Percentiles rank a stretch among this genome's conserved stretches.
These are phyloP conservation scores for Gallinago undulata DNA, from an alignment of 2,113 vertebrate genomes.

Conservation along the genomic window DNA sequence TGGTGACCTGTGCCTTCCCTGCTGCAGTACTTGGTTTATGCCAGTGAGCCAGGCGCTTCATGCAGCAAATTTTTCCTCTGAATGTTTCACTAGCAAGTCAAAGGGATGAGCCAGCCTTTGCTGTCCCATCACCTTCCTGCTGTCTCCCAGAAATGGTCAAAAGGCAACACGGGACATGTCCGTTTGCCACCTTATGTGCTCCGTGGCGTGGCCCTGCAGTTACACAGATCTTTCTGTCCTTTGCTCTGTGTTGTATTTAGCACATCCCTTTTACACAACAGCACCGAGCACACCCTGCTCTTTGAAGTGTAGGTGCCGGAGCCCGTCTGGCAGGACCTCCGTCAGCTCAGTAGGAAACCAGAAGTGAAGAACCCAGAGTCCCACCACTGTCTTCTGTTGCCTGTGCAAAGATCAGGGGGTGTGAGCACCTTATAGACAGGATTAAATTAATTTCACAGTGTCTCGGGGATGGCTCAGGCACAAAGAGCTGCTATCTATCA, in stretches of 20 bases:
- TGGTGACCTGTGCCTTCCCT: neutral
- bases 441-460: neutral
- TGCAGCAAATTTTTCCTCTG: neutral
- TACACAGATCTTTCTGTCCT: neutral
- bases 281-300: fast-evolving
- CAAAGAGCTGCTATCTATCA: neutral
- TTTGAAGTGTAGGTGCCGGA: neutral
- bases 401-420: neutral
- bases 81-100: neutral
- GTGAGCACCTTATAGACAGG: neutral
- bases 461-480: neutral
- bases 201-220: neutral
- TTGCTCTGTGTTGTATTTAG: neutral
- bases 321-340: neutral
- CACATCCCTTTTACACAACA: neutral
- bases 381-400: neutral
- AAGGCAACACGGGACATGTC: neutral
- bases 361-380: neutral
- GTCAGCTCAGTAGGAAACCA: neutral
- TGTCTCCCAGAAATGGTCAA: neutral
- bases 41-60: neutral
- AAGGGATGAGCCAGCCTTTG: neutral
- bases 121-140: neutral
- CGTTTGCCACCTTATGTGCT: neutral
- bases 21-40: neutral